Evolutionary conservation across 1,140 invertebrate genomes (phyloP).

Genomic region (Drosophila santomea): DNA sequence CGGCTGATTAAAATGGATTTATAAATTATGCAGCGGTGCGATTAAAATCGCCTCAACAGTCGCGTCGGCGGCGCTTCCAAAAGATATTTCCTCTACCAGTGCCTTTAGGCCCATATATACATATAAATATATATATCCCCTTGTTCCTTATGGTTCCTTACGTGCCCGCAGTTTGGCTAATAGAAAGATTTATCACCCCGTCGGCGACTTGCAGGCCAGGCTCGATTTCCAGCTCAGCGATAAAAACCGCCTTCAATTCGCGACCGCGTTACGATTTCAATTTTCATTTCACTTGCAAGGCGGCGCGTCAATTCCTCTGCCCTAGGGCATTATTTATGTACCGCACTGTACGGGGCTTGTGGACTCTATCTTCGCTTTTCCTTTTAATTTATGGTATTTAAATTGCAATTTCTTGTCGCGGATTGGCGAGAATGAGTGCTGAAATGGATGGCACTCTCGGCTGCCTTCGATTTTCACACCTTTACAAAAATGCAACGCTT

Average conservation of each 20-base stretch:
- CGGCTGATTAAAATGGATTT: conserved; percentile 82
- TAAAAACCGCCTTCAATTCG: conserved; percentile 61
- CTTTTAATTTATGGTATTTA: conserved; percentile 80
- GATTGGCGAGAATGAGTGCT: conserved; percentile 1
- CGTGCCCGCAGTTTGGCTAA: conserved; percentile 73
- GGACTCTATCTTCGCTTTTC: conserved; percentile 60
- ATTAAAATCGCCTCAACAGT: conserved; percentile 74
- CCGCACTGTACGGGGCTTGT: neutral
- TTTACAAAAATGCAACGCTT: conserved; percentile 63
- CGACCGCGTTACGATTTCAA: conserved; percentile 68
- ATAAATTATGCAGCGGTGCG: conserved; percentile 82
- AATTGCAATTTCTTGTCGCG: conserved; percentile 80
- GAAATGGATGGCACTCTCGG: conserved; percentile 10
- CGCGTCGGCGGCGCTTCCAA: conserved; percentile 72
- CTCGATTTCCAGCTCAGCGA: conserved; percentile 67
- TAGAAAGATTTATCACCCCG: conserved; percentile 83
- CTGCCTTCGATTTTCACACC: conserved; percentile 65
- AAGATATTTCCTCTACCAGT: conserved; percentile 36
- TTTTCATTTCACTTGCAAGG: conserved; percentile 79
- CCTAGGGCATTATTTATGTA: conserved; percentile 69
- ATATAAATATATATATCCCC: neutral
- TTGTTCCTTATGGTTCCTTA: neutral
- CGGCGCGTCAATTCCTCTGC: conserved; percentile 63
- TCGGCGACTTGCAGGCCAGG: conserved; percentile 59
- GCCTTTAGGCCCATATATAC: conserved; percentile 1